Percentiles rank a stretch among this genome's conserved stretches.
Conservation (phyloP, 2,797 vertebrate species). For the Gadopsis marmoratus region DNA sequence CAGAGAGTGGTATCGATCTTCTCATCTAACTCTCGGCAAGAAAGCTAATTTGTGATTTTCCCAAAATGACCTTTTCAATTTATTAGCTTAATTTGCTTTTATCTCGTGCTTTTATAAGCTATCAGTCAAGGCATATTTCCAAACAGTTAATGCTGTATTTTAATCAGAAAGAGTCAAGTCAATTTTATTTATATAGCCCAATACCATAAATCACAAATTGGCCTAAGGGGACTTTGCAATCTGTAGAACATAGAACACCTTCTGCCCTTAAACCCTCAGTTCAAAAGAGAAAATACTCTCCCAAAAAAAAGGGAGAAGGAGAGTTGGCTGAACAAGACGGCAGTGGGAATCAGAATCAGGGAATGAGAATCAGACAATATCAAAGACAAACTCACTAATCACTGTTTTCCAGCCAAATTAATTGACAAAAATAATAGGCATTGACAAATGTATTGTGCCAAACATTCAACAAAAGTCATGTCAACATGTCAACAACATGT, state of each 20-base stretch:
- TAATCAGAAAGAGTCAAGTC: constrained; percentile 1
- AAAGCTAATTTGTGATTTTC: not conserved
- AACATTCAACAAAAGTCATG: not conserved
- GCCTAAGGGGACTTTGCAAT: too few relatives aligned
- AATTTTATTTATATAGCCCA: too few relatives aligned
- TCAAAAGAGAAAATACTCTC: too few relatives aligned
- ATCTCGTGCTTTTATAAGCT: not conserved
- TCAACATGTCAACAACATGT: too few relatives aligned
- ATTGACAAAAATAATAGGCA: not conserved
- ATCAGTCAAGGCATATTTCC: not conserved
- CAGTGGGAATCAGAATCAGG: too few relatives aligned
- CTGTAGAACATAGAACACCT: too few relatives aligned
- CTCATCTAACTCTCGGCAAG: not conserved
- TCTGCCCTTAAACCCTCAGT: too few relatives aligned
- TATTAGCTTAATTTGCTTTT: not conserved
- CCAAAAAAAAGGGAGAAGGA: not conserved
- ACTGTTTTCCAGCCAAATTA: not conserved
- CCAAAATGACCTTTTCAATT: not conserved
- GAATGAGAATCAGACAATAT: not conserved
- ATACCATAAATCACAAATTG: too few relatives aligned
- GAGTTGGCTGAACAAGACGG: not conserved
- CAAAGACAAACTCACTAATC: not conserved
- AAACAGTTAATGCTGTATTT: constrained; percentile 13
- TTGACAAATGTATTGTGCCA: not conserved
- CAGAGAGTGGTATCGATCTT: not conserved